These are phyloP conservation scores for Junonia oenone DNA, from an alignment of 2,888 invertebrate species.

Conservation along the genomic window DNA sequence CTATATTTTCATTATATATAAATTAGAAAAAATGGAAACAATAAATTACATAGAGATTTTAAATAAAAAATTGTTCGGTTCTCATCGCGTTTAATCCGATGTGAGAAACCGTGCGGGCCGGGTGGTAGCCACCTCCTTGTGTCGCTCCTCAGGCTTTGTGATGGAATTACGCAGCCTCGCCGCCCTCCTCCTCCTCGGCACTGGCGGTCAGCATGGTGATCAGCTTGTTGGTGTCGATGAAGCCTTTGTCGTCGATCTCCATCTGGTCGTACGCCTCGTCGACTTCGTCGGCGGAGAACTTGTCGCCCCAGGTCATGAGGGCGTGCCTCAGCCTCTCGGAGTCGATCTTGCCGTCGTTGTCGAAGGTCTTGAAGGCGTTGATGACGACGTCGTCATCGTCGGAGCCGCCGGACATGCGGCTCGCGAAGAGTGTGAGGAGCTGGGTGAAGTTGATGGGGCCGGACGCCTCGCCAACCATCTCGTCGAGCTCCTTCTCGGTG, in stretches of 20 bases:
- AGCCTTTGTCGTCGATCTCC: constrained; percentile 93
- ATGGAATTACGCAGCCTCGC: constrained; percentile 64
- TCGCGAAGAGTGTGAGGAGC: constrained; percentile 93
- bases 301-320: constrained; percentile 95
- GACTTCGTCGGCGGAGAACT: constrained; percentile 92
- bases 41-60: constrained; percentile 71
- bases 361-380: constrained; percentile 95
- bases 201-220: constrained; percentile 93
- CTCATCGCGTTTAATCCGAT: constrained; percentile 53
- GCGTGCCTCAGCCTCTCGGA: constrained; percentile 94
- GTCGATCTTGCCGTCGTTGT: constrained; percentile 92
- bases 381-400: constrained; percentile 96
- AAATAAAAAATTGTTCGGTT: constrained; percentile 59
- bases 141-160: constrained; percentile 33
- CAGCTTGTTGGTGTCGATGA: constrained; percentile 92
- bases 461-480: constrained; percentile 92
- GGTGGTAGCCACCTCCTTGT: constrained; percentile 33
- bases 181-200: constrained; percentile 88
- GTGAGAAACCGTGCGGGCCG: constrained; percentile 54
- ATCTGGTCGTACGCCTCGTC: constrained; percentile 96
- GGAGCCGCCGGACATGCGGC: constrained; percentile 93
- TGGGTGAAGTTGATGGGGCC: constrained; percentile 98
- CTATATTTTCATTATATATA: constrained; percentile 77
- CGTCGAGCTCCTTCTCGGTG: constrained; percentile 93
- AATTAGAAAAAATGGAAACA: constrained; percentile 76